Percentiles rank a stretch among this genome's conserved stretches.
Evolutionary conservation across 1,140 invertebrate species (phyloP).

Genomic region (Lerema accius): DNA sequence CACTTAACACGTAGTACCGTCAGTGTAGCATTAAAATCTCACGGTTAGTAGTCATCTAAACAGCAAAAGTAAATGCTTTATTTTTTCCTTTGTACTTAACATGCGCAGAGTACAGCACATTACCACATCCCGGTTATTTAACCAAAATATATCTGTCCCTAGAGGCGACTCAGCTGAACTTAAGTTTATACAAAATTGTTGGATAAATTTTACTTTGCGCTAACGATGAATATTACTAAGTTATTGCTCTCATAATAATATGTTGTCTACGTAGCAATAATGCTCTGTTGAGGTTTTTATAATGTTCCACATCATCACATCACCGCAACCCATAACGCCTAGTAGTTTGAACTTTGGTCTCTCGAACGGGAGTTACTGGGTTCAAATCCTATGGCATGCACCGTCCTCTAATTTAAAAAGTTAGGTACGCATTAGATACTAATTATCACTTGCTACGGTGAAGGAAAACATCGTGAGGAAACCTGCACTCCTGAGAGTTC

Average conservation of each 20-base stretch:
- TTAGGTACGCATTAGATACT: too few relatives aligned
- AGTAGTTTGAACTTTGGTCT: too few relatives aligned
- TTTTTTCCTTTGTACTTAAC: slow-evolving; percentile 6
- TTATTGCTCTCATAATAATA: background rate
- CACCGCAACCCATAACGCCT: too few relatives aligned
- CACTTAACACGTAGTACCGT: too few relatives aligned
- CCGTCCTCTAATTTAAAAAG: too few relatives aligned
- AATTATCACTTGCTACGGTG: too few relatives aligned
- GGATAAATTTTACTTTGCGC: background rate
- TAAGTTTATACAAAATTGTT: slow-evolving; percentile 9
- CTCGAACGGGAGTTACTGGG: too few relatives aligned
- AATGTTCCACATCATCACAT: too few relatives aligned
- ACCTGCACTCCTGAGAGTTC: too few relatives aligned
- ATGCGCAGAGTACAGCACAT: slow-evolving; percentile 2
- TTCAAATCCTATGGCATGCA: too few relatives aligned
- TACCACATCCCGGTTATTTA: slow-evolving; percentile 8
- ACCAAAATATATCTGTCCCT: slow-evolving; percentile 8
- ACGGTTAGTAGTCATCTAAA: slow-evolving; percentile 15
- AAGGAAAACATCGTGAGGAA: too few relatives aligned
- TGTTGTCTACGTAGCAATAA: background rate
- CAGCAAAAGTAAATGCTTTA: slow-evolving; percentile 10
- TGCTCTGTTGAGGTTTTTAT: too few relatives aligned
- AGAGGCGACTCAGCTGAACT: slow-evolving; percentile 4
- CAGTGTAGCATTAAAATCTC: slow-evolving; percentile 12
- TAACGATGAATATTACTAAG: background rate